Evolutionary conservation across 2,888 invertebrate species (phyloP).

Genomic region (Psylliodes chrysocephalus): DNA sequence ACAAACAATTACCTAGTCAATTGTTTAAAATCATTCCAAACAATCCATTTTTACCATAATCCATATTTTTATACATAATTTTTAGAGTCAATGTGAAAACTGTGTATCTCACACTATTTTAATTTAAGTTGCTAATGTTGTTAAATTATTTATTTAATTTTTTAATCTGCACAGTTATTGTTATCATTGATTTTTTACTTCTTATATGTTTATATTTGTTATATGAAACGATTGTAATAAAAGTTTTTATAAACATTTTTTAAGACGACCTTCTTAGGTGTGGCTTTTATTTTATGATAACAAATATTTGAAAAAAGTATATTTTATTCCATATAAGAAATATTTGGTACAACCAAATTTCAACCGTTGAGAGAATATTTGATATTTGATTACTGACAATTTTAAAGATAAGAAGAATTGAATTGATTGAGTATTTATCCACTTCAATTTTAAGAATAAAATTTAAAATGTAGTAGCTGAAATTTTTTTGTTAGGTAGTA

Average conservation of each 20-base stretch:
- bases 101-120: constrained; percentile 18
- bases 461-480: no score
- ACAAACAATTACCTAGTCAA: constrained; percentile 8
- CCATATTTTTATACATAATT: constrained; percentile 24
- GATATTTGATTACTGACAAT: no score
- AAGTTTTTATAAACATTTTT: constrained; percentile 33
- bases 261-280: not conserved
- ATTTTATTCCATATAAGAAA: no score
- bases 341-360: no score
- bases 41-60: constrained; percentile 14
- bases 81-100: constrained; percentile 8
- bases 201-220: constrained; percentile 43
- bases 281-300: constrained; percentile 38
- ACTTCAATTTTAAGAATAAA: no score
- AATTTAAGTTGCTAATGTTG: constrained; percentile 6
- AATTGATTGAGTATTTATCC: no score
- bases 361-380: no score
- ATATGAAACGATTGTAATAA: constrained; percentile 44
- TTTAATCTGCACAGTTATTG: constrained; percentile 28
- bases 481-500: no score
- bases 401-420: no score
- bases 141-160: constrained; percentile 32
- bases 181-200: constrained; percentile 30
- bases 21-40: constrained; percentile 6
- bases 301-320: no score